Evolutionary conservation across 2,888 invertebrate species (phyloP).

Genomic region (Microctonus aethiopoides): DNA sequence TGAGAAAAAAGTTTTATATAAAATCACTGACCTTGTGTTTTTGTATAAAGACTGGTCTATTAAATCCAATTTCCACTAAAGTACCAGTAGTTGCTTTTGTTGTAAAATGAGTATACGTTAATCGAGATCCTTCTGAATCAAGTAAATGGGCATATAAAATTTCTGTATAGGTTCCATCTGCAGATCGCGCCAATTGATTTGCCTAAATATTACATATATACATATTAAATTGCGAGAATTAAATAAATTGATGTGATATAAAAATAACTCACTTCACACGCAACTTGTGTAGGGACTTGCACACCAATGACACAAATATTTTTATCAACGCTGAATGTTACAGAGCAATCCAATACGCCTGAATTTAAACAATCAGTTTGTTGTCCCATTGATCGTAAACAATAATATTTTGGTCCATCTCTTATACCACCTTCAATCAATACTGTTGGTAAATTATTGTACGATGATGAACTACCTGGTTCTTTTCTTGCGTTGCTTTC

Average conservation of each 20-base stretch:
- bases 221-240: too few relatives aligned
- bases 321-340: slow-evolving; percentile 84
- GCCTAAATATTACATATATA: slow-evolving; percentile 14
- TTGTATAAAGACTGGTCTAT: slow-evolving; percentile 82
- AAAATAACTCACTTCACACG: slow-evolving; percentile 60
- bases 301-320: slow-evolving; percentile 82
- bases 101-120: slow-evolving; percentile 86
- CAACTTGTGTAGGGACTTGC: slow-evolving; percentile 81
- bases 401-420: slow-evolving; percentile 72
- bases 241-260: not conserved
- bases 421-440: slow-evolving; percentile 38
- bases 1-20: not conserved
- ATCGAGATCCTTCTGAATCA: slow-evolving; percentile 81
- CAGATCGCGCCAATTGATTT: slow-evolving; percentile 8
- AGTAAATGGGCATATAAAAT: slow-evolving; percentile 84
- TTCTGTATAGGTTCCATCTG: slow-evolving; percentile 73
- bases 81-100: slow-evolving; percentile 80
- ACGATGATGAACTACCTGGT: slow-evolving; percentile 17
- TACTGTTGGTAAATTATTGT: slow-evolving; percentile 24
- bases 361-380: slow-evolving; percentile 81
- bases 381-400: slow-evolving; percentile 75
- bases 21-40: slow-evolving; percentile 72
- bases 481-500: slow-evolving; percentile 32
- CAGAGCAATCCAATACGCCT: slow-evolving; percentile 80
- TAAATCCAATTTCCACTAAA: slow-evolving; percentile 83